Evolutionary conservation across 1,140 invertebrate genomes (phyloP).

Genomic region (Spodoptera frugiperda): DNA sequence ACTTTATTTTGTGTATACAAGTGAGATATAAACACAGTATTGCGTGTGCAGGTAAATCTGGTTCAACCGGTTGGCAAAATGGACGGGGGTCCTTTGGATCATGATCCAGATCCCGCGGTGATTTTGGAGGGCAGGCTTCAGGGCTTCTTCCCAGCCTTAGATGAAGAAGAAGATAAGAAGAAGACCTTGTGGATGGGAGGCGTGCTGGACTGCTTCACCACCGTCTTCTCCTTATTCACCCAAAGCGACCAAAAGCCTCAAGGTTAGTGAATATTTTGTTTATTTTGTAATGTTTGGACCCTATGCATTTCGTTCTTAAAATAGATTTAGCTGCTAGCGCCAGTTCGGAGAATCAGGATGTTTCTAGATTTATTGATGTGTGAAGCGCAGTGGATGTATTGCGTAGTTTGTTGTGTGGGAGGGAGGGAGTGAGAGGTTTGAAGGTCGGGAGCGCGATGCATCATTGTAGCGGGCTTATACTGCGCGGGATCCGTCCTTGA

Average conservation of each 20-base stretch:
- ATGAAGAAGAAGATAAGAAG: constrained; percentile 65
- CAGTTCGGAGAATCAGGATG: constrained; percentile 72
- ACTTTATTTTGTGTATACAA: neutral
- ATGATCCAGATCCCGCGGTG: constrained; percentile 6
- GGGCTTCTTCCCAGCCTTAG: constrained; percentile 48
- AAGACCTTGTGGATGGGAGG: constrained; percentile 69
- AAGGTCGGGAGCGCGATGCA: neutral
- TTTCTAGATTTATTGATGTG: constrained; percentile 86
- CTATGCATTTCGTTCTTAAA: constrained; percentile 44
- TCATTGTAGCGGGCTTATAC: neutral
- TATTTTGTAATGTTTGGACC: neutral
- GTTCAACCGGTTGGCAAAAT: constrained; percentile 9
- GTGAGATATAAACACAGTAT: neutral
- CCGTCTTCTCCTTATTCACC: constrained; percentile 64
- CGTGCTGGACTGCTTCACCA: constrained; percentile 71
- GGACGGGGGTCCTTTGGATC: constrained; percentile 30
- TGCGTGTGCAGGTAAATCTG: neutral
- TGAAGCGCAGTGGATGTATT: neutral
- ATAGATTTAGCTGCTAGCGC: constrained; percentile 45
- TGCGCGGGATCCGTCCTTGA: neutral
- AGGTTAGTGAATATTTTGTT: constrained; percentile 59
- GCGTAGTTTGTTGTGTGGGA: neutral
- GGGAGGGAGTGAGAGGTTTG: neutral
- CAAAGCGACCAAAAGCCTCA: constrained; percentile 56
- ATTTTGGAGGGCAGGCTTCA: constrained; percentile 41